A percentile compares a stretch with the other conserved stretches of the same genome.
Conservation (phyloP, 2,888 invertebrate genomes). For the Bruchidius siliquastri region DNA sequence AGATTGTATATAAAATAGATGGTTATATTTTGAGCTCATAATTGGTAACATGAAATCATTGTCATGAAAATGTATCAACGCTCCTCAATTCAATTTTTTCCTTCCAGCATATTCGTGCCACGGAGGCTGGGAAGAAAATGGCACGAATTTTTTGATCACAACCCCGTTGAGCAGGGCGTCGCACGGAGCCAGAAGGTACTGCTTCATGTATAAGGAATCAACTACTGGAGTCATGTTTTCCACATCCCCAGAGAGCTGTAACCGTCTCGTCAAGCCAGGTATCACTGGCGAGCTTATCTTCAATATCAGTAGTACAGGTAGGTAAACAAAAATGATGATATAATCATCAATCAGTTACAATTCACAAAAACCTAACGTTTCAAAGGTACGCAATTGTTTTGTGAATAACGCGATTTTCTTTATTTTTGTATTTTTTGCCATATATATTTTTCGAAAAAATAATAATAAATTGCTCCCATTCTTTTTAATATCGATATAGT, state of each 20-base stretch:
- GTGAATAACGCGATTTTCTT: no score
- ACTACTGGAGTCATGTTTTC: conserved; percentile 54
- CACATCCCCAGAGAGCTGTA: conserved; percentile 62
- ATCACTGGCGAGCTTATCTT: conserved; percentile 59
- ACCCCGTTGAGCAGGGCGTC: conserved; percentile 66
- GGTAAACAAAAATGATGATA: conserved; percentile 28
- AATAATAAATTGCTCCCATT: no score
- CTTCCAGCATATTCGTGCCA: conserved; percentile 80
- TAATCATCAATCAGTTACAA: no score
- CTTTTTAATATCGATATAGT: no score
- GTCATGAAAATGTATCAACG: no score
- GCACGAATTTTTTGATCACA: conserved; percentile 79
- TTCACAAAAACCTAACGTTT: no score
- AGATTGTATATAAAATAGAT: no score
- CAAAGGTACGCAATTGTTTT: no score
- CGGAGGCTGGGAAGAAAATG: conserved; percentile 84
- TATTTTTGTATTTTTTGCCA: no score
- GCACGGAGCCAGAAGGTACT: conserved; percentile 64
- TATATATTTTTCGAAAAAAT: no score
- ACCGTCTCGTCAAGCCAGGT: conserved; percentile 52
- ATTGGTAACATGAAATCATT: no score
- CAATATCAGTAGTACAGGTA: conserved; percentile 67
- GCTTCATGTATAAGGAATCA: conserved; percentile 70
- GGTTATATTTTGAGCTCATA: no score
- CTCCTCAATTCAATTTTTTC: not conserved